Evolutionary conservation across 2,113 vertebrate genomes (phyloP).

Genomic region (Phrynocephalus versicolor): DNA sequence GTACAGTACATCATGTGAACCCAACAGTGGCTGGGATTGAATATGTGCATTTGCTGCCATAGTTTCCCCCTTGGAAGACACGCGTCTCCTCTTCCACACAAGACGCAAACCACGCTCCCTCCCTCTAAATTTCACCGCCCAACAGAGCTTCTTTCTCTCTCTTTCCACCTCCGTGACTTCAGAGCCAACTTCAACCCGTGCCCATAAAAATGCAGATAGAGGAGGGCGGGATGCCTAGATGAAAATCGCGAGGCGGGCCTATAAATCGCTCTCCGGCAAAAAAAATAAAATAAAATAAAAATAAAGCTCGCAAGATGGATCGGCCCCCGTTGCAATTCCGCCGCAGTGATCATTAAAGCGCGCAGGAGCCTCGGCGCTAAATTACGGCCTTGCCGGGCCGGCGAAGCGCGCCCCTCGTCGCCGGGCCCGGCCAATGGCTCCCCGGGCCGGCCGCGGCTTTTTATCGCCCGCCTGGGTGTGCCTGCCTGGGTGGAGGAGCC

Average conservation of each 20-base stretch:
- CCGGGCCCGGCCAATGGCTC: not conserved
- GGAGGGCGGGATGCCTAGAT: too few relatives aligned
- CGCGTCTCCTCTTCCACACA: not conserved
- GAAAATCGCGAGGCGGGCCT: not conserved
- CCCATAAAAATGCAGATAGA: constrained; percentile 23
- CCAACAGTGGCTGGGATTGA: too few relatives aligned
- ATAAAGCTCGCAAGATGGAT: not conserved
- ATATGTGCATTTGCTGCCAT: too few relatives aligned
- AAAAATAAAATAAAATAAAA: too few relatives aligned
- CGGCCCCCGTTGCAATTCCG: not conserved
- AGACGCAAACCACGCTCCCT: not conserved
- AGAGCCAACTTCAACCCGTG: not conserved
- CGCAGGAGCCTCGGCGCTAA: not conserved
- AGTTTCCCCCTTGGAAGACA: too few relatives aligned
- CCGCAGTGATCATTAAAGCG: constrained; percentile 11
- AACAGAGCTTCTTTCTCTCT: not conserved
- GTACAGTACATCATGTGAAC: too few relatives aligned
- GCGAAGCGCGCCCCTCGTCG: not conserved
- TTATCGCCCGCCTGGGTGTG: not conserved
- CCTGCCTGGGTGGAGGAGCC: not conserved
- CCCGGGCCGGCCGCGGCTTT: not conserved
- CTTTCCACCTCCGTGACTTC: not conserved
- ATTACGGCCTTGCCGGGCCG: not conserved
- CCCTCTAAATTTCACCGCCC: not conserved
- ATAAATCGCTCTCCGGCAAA: constrained; percentile 1